Percentiles rank a stretch among this genome's conserved stretches.
Conservation (phyloP, 53 echinoderm and acorn worm genomes). For the Glandiceps talaboti region DNA sequence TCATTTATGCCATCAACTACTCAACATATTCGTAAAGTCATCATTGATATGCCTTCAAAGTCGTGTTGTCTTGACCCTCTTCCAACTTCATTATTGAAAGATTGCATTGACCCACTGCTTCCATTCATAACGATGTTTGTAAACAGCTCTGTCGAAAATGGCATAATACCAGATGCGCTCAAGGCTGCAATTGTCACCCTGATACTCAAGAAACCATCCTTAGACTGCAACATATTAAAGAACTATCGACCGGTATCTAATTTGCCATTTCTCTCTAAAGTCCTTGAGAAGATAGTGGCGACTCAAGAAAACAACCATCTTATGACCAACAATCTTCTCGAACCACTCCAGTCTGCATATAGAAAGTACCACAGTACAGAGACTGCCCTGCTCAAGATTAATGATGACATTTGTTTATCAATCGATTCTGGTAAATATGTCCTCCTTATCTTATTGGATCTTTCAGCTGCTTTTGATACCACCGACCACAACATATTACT, state of each 20-base stretch:
- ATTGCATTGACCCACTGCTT: not conserved
- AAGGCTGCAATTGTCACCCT: slow-evolving; percentile 25
- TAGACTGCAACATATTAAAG: slow-evolving; percentile 8
- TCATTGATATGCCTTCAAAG: not conserved
- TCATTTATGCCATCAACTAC: not conserved
- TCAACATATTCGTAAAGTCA: slow-evolving; percentile 2
- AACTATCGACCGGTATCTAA: slow-evolving; percentile 22
- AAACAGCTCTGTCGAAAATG: not conserved
- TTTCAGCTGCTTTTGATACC: slow-evolving; percentile 28
- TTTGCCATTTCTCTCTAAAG: slow-evolving; percentile 17
- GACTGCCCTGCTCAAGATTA: slow-evolving; percentile 17
- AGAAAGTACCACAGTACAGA: slow-evolving; percentile 13
- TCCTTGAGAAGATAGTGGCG: slow-evolving; percentile 17
- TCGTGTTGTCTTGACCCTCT: not conserved
- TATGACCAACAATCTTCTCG: not conserved
- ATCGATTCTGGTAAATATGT: slow-evolving; percentile 9
- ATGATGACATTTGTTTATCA: slow-evolving; percentile 17
- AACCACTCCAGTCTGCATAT: slow-evolving; percentile 16
- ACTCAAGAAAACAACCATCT: not conserved
- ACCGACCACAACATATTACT: slow-evolving; percentile 14
- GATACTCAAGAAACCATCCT: slow-evolving; percentile 13
- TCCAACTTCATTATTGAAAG: not conserved
- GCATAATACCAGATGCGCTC: not conserved
- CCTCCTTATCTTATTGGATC: slow-evolving; percentile 15
- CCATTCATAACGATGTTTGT: not conserved